Evolutionary conservation across 2,113 vertebrate genomes (phyloP).

Genomic region (Pseudopodoces humilis): DNA sequence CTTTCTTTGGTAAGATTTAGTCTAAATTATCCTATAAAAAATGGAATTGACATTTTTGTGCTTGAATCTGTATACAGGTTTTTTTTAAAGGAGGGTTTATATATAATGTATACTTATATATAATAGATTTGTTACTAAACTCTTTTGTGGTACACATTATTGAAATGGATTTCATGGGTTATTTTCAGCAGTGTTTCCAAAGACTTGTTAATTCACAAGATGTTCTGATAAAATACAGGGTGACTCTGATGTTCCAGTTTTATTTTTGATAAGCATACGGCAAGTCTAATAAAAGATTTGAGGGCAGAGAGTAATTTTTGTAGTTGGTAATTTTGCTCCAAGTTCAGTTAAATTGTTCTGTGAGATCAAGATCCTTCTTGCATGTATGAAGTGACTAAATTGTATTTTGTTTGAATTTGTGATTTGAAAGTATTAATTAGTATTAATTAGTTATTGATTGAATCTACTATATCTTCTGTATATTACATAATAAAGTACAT

Average conservation of each 20-base stretch:
- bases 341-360: neutral
- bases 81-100: neutral
- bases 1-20: neutral
- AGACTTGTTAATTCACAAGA: neutral
- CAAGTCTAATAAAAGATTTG: neutral
- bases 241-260: neutral
- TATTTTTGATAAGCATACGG: neutral
- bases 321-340: neutral
- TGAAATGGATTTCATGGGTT: neutral
- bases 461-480: neutral
- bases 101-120: neutral
- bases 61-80: rapidly evolving
- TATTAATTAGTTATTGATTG: neutral
- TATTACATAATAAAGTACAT: neutral
- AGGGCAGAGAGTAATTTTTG: neutral
- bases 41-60: neutral
- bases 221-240: neutral
- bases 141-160: neutral
- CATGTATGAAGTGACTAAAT: neutral
- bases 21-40: neutral
- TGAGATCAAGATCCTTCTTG: neutral
- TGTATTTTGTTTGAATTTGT: neutral
- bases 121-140: neutral
- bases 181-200: neutral
- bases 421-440: neutral